Evolutionary conservation across 2,113 vertebrate genomes (phyloP).

Genomic region (Puma concolor): DNA sequence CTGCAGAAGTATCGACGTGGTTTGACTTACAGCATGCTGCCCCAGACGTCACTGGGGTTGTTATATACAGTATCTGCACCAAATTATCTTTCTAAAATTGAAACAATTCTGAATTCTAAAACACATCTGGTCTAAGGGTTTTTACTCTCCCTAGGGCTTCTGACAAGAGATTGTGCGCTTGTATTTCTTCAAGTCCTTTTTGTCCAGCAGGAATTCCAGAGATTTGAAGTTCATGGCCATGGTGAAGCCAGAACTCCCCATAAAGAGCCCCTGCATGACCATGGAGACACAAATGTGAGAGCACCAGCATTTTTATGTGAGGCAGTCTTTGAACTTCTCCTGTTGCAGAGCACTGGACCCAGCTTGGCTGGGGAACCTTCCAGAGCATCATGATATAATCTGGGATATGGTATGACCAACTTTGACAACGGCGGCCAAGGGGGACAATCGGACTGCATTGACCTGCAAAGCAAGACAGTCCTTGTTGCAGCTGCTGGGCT

Average conservation of each 20-base stretch:
- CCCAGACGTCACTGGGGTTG: background rate
- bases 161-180: background rate
- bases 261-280: background rate
- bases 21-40: background rate
- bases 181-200: background rate
- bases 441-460: accelerated
- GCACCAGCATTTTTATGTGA: background rate
- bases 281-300: background rate
- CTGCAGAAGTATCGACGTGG: background rate
- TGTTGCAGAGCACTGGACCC: background rate
- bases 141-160: background rate
- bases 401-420: background rate
- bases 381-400: background rate
- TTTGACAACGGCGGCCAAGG: background rate
- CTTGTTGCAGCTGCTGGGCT: background rate
- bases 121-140: background rate
- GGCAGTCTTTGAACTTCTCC: background rate
- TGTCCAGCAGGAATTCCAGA: background rate
- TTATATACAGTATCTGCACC: too few relatives aligned
- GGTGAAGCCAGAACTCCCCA: background rate
- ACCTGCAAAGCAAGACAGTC: background rate
- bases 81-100: background rate
- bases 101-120: background rate
- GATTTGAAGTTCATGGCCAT: background rate
- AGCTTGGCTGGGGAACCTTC: background rate